These are phyloP conservation scores for Pelodytes ibericus DNA, from an alignment of 2,797 vertebrate genomes.

Conservation along the genomic window DNA sequence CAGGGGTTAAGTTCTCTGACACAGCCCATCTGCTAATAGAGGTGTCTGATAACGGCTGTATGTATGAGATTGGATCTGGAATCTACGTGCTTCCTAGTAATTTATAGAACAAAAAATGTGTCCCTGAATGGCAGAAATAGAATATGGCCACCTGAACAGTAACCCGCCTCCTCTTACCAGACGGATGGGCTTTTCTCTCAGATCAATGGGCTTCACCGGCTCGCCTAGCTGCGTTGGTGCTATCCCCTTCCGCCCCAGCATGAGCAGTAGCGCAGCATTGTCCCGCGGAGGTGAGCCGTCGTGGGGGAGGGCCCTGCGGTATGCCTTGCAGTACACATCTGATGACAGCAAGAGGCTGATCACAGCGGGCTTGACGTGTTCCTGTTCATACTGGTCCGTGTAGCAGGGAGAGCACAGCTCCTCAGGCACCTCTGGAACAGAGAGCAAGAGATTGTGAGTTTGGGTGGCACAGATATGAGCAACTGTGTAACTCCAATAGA, in stretches of 20 bases:
- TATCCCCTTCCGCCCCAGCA: slow-evolving; percentile 75
- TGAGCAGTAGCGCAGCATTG: slow-evolving; percentile 75
- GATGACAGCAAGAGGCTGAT: slow-evolving; percentile 84
- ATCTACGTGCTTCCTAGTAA: too few species aligned
- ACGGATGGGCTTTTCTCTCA: slow-evolving; percentile 85
- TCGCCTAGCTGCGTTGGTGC: slow-evolving; percentile 74
- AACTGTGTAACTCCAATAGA: too few species aligned
- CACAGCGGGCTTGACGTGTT: slow-evolving; percentile 91
- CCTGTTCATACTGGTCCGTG: slow-evolving; percentile 93
- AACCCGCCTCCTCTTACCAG: slow-evolving; percentile 75
- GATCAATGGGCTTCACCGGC: slow-evolving; percentile 79
- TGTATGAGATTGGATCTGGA: too few species aligned
- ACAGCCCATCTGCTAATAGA: too few species aligned
- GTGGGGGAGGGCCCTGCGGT: slow-evolving; percentile 69
- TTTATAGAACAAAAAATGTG: too few species aligned
- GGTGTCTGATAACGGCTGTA: too few species aligned
- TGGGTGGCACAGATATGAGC: neutral
- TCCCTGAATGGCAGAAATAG: too few species aligned
- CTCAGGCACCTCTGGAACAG: slow-evolving; percentile 79
- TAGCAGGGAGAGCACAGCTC: slow-evolving; percentile 94
- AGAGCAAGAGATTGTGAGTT: slow-evolving; percentile 31
- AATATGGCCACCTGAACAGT: too few species aligned
- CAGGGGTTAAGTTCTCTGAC: too few species aligned
- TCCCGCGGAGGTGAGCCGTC: slow-evolving; percentile 73
- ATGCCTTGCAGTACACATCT: slow-evolving; percentile 86